phyloP scores from a whole-genome alignment of 2,113 vertebrate species.

The Trinectes maculatus region DNA sequence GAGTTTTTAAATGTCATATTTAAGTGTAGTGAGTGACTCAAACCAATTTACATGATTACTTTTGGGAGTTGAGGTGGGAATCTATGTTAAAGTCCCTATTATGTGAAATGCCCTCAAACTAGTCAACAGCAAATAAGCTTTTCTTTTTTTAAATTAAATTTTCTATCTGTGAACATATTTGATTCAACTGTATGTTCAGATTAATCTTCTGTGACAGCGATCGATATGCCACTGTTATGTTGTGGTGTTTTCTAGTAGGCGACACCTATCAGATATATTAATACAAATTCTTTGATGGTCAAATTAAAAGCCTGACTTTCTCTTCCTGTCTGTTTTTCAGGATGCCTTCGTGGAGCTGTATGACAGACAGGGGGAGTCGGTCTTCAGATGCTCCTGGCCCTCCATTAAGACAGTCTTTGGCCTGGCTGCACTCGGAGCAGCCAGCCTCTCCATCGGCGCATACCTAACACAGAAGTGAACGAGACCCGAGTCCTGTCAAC shows the following conservation, averaged over 20 bases:
- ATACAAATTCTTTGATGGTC: not conserved
- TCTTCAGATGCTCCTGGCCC: slow-evolving; percentile 93
- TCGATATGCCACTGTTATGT: not conserved
- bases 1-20: not conserved
- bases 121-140: too few species aligned
- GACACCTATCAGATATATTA: slow-evolving; percentile 11
- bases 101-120: too few species aligned
- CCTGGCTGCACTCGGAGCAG: slow-evolving; percentile 93
- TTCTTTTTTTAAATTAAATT: not conserved
- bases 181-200: not conserved
- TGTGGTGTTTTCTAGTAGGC: not conserved
- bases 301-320: slow-evolving; percentile 19
- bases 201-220: not conserved
- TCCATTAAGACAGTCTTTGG: slow-evolving; percentile 95
- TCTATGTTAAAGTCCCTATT: not conserved
- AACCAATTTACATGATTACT: not conserved
- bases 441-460: slow-evolving; percentile 94
- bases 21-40: not conserved
- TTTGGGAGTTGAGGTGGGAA: not conserved
- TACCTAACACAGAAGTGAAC: slow-evolving; percentile 96
- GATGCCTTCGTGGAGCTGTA: slow-evolving; percentile 98
- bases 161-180: not conserved
- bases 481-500: slow-evolving; percentile 13
- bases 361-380: slow-evolving; percentile 86
- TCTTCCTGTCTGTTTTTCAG: slow-evolving; percentile 76